Evolutionary conservation across 2,797 vertebrate genomes (phyloP).

Genomic region (Oreonectes daqikongensis): DNA sequence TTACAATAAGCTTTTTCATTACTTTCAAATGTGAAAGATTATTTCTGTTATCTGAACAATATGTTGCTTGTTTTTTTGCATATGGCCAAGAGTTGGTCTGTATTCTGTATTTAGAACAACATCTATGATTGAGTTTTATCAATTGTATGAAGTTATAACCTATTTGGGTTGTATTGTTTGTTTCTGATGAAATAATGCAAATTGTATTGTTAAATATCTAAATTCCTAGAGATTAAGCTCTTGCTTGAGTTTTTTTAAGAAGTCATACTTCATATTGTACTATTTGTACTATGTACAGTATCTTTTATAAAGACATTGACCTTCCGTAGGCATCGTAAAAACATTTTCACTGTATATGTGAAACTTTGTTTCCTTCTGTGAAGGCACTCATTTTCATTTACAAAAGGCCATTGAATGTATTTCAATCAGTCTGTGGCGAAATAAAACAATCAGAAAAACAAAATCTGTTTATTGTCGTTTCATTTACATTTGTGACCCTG

Average conservation of each 20-base stretch:
- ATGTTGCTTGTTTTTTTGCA: neutral
- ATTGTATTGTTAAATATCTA: neutral
- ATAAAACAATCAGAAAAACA: conserved; percentile 40
- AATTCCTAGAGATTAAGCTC: neutral
- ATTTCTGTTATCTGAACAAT: neutral
- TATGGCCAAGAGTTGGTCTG: neutral
- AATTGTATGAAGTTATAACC: neutral
- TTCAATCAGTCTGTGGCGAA: conserved; percentile 43
- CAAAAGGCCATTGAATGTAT: conserved; percentile 43
- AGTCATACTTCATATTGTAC: neutral
- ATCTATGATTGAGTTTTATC: neutral
- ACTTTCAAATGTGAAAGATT: conserved; percentile 17
- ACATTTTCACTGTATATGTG: conserved; percentile 34
- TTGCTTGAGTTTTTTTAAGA: neutral
- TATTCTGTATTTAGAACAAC: neutral
- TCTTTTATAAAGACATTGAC: conserved; percentile 18
- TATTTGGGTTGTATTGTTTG: neutral
- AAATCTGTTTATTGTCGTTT: no score
- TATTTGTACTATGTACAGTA: neutral
- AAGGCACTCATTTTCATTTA: conserved; percentile 12
- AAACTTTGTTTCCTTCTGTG: conserved; percentile 38
- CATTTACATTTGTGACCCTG: no score
- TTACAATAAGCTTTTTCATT: neutral
- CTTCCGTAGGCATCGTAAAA: neutral
- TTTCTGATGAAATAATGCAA: neutral